phyloP scores from a whole-genome alignment of 2,888 invertebrate species.

The Oxytorus armatus region DNA sequence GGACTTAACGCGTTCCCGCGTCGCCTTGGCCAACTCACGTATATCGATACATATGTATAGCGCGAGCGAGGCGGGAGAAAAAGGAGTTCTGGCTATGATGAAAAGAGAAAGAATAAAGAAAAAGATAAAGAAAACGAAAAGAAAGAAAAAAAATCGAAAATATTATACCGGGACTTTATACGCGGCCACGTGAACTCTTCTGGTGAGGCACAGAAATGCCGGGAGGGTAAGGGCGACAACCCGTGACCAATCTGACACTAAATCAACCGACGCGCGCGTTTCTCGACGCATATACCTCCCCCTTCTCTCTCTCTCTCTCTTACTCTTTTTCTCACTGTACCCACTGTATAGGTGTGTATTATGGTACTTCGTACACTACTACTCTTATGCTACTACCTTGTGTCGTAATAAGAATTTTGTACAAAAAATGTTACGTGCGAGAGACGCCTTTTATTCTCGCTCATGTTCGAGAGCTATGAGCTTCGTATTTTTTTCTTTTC shows the following conservation, averaged over 20 bases:
- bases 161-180: slow-evolving; percentile 70
- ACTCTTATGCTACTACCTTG: slow-evolving; percentile 18
- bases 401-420: not conserved
- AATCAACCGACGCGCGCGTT: slow-evolving; percentile 80
- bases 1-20: slow-evolving; percentile 58
- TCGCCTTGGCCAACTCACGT: slow-evolving; percentile 69
- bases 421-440: slow-evolving; percentile 5
- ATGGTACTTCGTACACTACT: slow-evolving; percentile 16
- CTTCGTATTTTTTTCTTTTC: not conserved
- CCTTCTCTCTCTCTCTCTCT: slow-evolving; percentile 26
- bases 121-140: slow-evolving; percentile 48
- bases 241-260: slow-evolving; percentile 82
- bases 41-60: not conserved
- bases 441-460: too few relatives aligned
- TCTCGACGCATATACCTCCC: slow-evolving; percentile 68
- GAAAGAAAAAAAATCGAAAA: slow-evolving; percentile 70
- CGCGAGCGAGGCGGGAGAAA: slow-evolving; percentile 29
- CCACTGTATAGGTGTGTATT: slow-evolving; percentile 29
- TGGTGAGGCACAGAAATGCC: slow-evolving; percentile 43
- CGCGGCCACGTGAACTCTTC: slow-evolving; percentile 56
- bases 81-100: slow-evolving; percentile 16
- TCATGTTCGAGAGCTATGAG: too few relatives aligned
- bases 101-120: slow-evolving; percentile 49
- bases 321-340: not conserved
- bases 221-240: slow-evolving; percentile 59